Base-by-base conservation (phyloP, 2,888 invertebrate genomes). In the Pseudeuparius sepicola region DNA sequence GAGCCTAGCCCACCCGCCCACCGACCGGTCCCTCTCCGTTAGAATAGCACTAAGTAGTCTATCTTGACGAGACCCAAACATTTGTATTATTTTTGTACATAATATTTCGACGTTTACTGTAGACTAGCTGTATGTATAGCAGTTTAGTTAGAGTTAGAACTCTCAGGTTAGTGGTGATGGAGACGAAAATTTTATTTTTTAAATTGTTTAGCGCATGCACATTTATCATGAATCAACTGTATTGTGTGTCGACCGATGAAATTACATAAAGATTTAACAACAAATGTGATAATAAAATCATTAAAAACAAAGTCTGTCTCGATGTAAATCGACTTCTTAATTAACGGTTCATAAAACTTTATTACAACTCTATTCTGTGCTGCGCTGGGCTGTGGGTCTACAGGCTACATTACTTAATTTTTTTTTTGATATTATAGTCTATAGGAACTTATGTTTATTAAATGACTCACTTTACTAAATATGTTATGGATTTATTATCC, bases 61-160 rank as follows among this genome's bases (percentile, higher is more conserved):
- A n/a, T n/a, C n/a, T n/a, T n/a, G n/a, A n/a, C n/a, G n/a, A n/a
- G n/a, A n/a, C n/a, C n/a, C n/a, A n/a, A 35, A 37, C 31, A 51
- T 55, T 52, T 57, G 54, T 58, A 57, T 60, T 55, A 56, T 60
- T 57, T 43, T 57, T 62, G 62, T 62, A 61, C 47, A 60, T 61
- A 60, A 54, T 57, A 55, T 56, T 59, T 57, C 55, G 52, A 55
- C 59, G 53, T 58, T 54, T 57, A 60, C 55, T 56, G 61, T 62
- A 62, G 61, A 55, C 49, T 64, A 63, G 63, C 56, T 61, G 59
- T 63, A 63, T 63, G 61, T 59, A 64, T 64, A 64, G 64, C 63
- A 64, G n/a, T 60, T 61, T 63, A 48, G 37, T 59, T 61, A 63
- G 63, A 59, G 52, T 55, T 61, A 59, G 59, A 57, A 51, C 51